Percentiles rank a stretch among this genome's conserved stretches.
These are phyloP conservation scores for Drosophila persimilis DNA, from an alignment of 1,140 invertebrate species.

Conservation along the genomic window DNA sequence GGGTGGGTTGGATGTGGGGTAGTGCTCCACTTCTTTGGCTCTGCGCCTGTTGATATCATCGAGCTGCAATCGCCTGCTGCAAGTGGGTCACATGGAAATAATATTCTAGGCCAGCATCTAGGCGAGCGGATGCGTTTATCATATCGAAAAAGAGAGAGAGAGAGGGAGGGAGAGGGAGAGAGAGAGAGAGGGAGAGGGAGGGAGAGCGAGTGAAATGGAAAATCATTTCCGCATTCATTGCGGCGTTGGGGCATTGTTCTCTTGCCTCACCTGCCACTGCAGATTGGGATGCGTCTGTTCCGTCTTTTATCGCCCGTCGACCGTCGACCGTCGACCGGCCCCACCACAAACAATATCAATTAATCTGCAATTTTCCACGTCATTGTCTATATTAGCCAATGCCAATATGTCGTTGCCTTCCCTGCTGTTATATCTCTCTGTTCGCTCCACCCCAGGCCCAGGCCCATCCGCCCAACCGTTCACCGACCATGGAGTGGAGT, in stretches of 20 bases:
- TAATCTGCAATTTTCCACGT: conserved; percentile 50
- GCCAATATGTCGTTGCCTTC: conserved; percentile 38
- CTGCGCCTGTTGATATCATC: conserved; percentile 1
- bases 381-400: conserved; percentile 50
- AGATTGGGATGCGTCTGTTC: conserved; percentile 16
- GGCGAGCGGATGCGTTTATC: conserved; percentile 62
- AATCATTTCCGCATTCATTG: conserved; percentile 43
- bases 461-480: not conserved
- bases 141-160: conserved; percentile 21
- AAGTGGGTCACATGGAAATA: conserved; percentile 71
- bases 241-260: too few species aligned
- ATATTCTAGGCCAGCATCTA: conserved; percentile 60
- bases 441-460: conserved; percentile 5
- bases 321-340: too few species aligned
- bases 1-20: too few species aligned
- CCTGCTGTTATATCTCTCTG: conserved; percentile 20
- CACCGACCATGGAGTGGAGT: too few species aligned
- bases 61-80: conserved; percentile 7
- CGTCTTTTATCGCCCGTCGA: not conserved
- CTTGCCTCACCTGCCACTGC: conserved; percentile 20
- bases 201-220: conserved; percentile 43
- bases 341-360: conserved; percentile 42
- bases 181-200: conserved; percentile 15
- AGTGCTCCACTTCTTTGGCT: not conserved
- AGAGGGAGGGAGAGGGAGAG: conserved; percentile 8